Evolutionary conservation across 2,797 vertebrate genomes (phyloP).

Genomic region (Coendou prehensilis): DNA sequence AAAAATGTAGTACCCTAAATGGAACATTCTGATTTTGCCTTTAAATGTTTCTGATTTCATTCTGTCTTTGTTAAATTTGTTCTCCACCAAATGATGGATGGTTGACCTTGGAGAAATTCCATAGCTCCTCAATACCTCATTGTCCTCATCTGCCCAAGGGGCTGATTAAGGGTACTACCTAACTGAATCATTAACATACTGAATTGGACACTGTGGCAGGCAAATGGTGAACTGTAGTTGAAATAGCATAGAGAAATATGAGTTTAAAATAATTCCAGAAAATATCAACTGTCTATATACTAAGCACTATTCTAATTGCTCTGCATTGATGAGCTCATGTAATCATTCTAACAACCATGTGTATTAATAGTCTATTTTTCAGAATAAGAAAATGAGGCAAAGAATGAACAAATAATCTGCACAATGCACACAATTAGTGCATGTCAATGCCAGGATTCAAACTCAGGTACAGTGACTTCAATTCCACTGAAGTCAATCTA

Average conservation of each 20-base stretch:
- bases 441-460: background rate
- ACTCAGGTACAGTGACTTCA: background rate
- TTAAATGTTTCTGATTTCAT: background rate
- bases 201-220: background rate
- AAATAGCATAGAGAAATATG: background rate
- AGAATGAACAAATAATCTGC: background rate
- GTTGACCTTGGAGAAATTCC: background rate
- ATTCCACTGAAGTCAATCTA: background rate
- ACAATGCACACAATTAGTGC: background rate
- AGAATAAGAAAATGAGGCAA: background rate
- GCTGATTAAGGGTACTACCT: background rate
- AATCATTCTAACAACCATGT: background rate
- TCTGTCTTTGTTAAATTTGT: background rate
- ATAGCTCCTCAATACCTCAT: background rate
- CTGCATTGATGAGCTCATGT: background rate
- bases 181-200: background rate
- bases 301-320: background rate
- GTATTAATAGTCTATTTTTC: background rate
- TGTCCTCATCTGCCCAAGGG: background rate
- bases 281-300: background rate
- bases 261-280: conserved; percentile 7
- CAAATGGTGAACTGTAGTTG: background rate
- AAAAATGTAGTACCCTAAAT: background rate
- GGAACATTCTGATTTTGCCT: background rate
- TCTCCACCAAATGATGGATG: background rate